Conservation (phyloP, 2,113 vertebrate species). For the Taxidea taxus region DNA sequence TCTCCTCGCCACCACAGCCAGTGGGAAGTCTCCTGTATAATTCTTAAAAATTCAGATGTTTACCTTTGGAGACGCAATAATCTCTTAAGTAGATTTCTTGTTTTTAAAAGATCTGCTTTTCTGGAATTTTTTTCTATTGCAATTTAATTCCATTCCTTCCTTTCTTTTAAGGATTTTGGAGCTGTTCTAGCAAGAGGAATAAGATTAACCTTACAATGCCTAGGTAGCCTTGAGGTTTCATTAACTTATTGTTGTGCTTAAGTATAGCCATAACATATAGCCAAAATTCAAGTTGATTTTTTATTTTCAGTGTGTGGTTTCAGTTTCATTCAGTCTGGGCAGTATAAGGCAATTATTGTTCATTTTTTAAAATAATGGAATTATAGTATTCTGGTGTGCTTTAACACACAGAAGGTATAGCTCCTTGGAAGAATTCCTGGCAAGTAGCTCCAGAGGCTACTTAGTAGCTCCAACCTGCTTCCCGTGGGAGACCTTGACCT, state of each 20-base stretch:
- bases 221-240: neutral
- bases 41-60: slow-evolving; percentile 22
- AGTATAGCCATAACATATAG: neutral
- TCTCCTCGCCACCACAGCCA: neutral
- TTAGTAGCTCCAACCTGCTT: too few relatives aligned
- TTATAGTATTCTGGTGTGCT: neutral
- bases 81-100: neutral
- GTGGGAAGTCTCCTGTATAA: neutral
- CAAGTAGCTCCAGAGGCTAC: neutral
- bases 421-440: neutral
- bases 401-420: neutral
- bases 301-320: neutral
- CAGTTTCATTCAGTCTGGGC: neutral
- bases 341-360: neutral
- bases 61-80: neutral
- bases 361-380: neutral
- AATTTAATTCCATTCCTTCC: neutral
- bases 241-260: neutral
- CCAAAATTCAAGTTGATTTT: neutral
- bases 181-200: neutral
- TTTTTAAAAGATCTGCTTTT: slow-evolving; percentile 10
- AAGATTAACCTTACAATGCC: neutral
- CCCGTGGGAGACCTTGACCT: neutral
- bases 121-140: neutral
- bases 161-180: neutral